Evolutionary conservation across 2,797 vertebrate genomes (phyloP).

Genomic region (Sciurus vulgaris): DNA sequence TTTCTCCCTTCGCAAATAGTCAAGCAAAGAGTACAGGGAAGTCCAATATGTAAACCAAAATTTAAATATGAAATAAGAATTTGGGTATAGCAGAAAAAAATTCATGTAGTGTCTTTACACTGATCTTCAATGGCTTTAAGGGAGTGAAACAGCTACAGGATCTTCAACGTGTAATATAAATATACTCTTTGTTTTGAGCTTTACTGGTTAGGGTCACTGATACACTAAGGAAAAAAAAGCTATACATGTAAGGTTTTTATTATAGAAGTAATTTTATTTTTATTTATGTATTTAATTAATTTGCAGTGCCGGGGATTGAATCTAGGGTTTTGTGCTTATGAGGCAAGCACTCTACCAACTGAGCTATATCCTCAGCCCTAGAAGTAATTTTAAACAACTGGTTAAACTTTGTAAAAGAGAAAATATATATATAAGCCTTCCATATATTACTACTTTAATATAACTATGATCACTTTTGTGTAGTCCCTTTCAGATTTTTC

Average conservation of each 20-base stretch:
- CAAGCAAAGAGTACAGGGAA: not conserved
- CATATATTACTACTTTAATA: not conserved
- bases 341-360: too few relatives aligned
- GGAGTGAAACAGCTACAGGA: not conserved
- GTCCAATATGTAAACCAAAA: not conserved
- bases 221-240: not conserved
- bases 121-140: slow-evolving; percentile 12
- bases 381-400: slow-evolving; percentile 38
- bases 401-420: slow-evolving; percentile 27
- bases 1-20: not conserved
- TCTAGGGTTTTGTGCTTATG: too few relatives aligned
- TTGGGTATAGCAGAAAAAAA: not conserved
- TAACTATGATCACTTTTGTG: not conserved
- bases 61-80: slow-evolving; percentile 39
- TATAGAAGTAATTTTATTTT: slow-evolving; percentile 19
- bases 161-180: slow-evolving; percentile 1
- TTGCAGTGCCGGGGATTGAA: too few relatives aligned
- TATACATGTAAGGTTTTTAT: not conserved
- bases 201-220: slow-evolving; percentile 27
- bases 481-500: not conserved
- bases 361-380: not conserved
- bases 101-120: not conserved
- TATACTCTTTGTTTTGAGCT: slow-evolving; percentile 10
- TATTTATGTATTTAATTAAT: too few relatives aligned
- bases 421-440: not conserved